Evolutionary conservation across 2,113 vertebrate species (phyloP), one percentile per base, ranked within the genome.

Genomic region (Orientallactaga bullata): DNA sequence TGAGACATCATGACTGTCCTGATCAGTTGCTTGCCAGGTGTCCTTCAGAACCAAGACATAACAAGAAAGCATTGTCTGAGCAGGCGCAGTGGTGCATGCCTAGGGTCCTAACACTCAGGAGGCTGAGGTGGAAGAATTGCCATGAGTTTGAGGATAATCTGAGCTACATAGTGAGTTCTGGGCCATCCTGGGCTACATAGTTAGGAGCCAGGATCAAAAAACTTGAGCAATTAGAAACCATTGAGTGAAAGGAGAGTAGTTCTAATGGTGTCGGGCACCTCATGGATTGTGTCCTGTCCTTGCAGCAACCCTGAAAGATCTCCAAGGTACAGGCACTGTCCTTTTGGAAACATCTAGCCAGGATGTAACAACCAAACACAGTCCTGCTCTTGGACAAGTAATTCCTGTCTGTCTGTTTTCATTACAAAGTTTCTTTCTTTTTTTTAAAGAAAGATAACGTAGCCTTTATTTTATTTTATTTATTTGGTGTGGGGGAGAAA

Each of bases 371-470:
- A 79, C 73, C 37, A 9, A 81, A 61, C 81, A 68, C 42, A 84
- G n/a, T 24, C 79, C 60, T 90, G 28, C 72, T 61, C 47, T 92
- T 91, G 69, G 69, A 89, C 89, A 88, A 77, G 24, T 78, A 58
- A 89, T 84, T 76, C 35, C 0, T 89, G 11, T 91, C 69, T 97
- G 28, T 89, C 90, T 39, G 16, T 83, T 90, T 84, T 95, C 16
- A 83, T 83, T 66, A 76, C 4, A 72, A 24, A 74, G 15, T 58
- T 51, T 85, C 30, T 92, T 89, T 47, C n/a, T 47, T 47, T 47
- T 47, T 47, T 6, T 47, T 6, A 47, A 47, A 47, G 42, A 47
- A 47, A 47, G 42, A 5, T 47, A 47, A 47, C 42, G 42, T 47
- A 47, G 42, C 42, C 42, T 47, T 47, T 47, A 6, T 47, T 47